Evolutionary conservation across 2,888 invertebrate species (phyloP), one percentile per base, ranked within the genome.

Genomic region (Neoascia interrupta): DNA sequence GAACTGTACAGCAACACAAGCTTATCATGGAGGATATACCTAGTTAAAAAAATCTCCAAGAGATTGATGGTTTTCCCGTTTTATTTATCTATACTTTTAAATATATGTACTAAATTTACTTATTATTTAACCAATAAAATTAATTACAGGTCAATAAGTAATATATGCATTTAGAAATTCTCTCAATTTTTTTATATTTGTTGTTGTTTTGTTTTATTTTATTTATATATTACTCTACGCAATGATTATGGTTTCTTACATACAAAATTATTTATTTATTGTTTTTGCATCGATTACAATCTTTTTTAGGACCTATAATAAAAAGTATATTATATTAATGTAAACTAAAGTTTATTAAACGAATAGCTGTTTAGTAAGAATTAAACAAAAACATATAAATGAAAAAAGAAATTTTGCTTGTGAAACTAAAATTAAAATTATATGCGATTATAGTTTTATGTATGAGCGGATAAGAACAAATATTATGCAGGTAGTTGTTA

Each of bases 231-330:
- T 79, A 79, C 18, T 61, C 73, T 79, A 72, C 61, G 66, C 53
- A 79, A 73, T 79, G 73, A 79, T 79, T 73, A 79, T 79, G 73
- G 56, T 68, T 79, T 56, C 79, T 79, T 79, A 79, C 79, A 79
- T 79, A 79, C 79, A 79, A 79, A 79, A 69, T n/a, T n/a, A n/a
- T n/a, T 79, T 66, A 61, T 66, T 79, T 79, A 79, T 79, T 79
- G 79, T 79, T 79, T 68, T 34, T 68, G 79, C 66, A 73, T 73
- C 73, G 73, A 73, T 73, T 72, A 72, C 66, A 56, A 51, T 36
- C 19, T 13, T 23, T 60, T 60, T 54, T 39, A 60, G 72, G 72
- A 49, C 49, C 72, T 79, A 73, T 73, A 63, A 75, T 54, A 54
- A 61, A 56, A 61, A 23, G 11, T 56, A 49, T 54, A 51, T 36